Base-by-base conservation (phyloP, 1,140 invertebrate species). In the Hyphantria cunea region DNA sequence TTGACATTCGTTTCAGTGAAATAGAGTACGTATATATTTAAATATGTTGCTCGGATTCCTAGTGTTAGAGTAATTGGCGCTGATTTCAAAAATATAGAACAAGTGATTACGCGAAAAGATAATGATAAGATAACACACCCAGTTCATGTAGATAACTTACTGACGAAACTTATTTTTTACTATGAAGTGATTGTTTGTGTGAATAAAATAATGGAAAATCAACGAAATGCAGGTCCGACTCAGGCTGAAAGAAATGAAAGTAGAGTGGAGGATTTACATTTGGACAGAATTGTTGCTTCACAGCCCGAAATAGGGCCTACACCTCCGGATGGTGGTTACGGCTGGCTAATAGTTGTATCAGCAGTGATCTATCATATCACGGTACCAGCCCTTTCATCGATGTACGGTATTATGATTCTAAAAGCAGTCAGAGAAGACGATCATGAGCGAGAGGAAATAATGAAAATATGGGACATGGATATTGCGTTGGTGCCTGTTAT, bases 281-380 rank as follows among this genome's bases (percentile, higher is more conserved):
- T 90, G 67, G 88, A 90, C 55, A 66, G 82, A 31, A 88, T 95
- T 1, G 86, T 94, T 14, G 89, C 92, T 17, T 93, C 93, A 13
- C 91, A 93, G 59, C 92, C 93, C 14, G 93, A 94, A 85, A 89
- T 94, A 44, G 94, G 93, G 0, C 93, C 93, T 0, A 92, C 89
- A 10, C 87, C 93, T 45, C 92, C 93, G 6, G 93, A 94, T 74
- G 93, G 93, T 6, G 93, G 93, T 12, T 94, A 93, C 68, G 93
- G 93, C 2, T 95, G 94, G 93, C 67, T 94, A 49, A 91, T 94
- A 64, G 86, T 94, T n/a, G 62, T 92, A 25, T 92, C 92, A 14
- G 90, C 93, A 15, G 78, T 92, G 66, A 86, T 93, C 51, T 92
- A 94, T 68, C 92, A 94, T 78, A 87, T 92, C 62, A 92, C 92